Percentiles rank a stretch among this genome's conserved stretches.
phyloP scores from a whole-genome alignment of 2,113 vertebrate genomes.

The Pomatorhinus ruficollis region DNA sequence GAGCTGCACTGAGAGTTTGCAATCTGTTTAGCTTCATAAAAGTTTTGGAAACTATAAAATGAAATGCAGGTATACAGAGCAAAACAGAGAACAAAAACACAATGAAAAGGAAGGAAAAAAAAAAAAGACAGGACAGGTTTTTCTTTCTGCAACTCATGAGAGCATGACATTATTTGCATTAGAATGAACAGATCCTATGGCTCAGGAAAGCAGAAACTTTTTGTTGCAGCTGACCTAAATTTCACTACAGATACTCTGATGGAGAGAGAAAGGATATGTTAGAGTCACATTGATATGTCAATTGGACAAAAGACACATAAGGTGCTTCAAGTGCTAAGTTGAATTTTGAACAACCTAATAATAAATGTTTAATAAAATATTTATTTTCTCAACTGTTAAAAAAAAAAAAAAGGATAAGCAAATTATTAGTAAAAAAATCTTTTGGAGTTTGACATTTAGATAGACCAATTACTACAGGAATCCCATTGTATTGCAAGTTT shows the following conservation, averaged over 20 bases:
- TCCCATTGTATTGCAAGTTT: neutral
- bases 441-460: neutral
- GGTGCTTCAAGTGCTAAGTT: neutral
- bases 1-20: neutral
- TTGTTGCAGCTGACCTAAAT: conserved; percentile 63
- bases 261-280: conserved; percentile 28
- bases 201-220: conserved; percentile 55
- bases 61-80: neutral
- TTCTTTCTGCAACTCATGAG: neutral
- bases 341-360: neutral
- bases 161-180: neutral
- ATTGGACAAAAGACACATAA: conserved; percentile 46
- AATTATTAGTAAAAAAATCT: neutral
- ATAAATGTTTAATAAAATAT: neutral
- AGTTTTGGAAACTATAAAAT: neutral
- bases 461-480: neutral
- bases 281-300: conserved; percentile 59
- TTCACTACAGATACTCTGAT: conserved; percentile 39
- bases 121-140: neutral
- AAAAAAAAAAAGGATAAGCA: neutral
- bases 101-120: neutral
- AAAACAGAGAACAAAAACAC: neutral
- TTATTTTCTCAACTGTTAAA: neutral
- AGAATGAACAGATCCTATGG: conserved; percentile 40
- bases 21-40: neutral